Percentiles rank a stretch among this genome's conserved stretches.
These are phyloP conservation scores for Ciconia boyciana DNA, from an alignment of 2,113 vertebrate species.

Conservation along the genomic window DNA sequence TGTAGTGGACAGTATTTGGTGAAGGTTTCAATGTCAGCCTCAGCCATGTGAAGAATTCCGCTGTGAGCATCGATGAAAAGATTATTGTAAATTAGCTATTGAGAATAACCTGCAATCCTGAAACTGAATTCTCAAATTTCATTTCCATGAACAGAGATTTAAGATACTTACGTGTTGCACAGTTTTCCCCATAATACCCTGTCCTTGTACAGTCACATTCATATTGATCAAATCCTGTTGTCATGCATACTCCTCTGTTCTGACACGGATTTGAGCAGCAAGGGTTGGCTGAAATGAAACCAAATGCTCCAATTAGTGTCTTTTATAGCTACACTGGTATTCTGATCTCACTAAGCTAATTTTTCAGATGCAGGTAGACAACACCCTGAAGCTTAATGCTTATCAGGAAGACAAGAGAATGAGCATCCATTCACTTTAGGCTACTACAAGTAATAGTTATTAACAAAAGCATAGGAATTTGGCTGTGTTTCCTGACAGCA, in stretches of 20 bases:
- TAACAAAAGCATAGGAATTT: fast-evolving
- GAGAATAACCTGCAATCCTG: neutral
- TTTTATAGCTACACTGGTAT: fast-evolving
- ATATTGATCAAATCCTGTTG: conserved; percentile 74
- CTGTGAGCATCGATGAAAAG: conserved; percentile 59
- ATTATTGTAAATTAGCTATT: neutral
- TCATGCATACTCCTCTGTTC: conserved; percentile 88
- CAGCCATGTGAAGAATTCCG: conserved; percentile 89
- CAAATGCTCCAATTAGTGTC: neutral
- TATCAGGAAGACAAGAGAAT: neutral
- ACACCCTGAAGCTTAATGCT: fast-evolving
- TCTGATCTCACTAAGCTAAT: no score
- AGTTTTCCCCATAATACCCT: conserved; percentile 89
- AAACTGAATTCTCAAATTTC: fast-evolving
- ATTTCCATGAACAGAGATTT: no score
- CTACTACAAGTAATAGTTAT: no score
- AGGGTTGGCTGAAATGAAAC: conserved; percentile 77
- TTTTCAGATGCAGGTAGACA: fast-evolving
- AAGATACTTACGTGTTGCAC: conserved; percentile 82
- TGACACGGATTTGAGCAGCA: conserved; percentile 94
- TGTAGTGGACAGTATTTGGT: conserved; percentile 89
- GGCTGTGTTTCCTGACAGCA: neutral
- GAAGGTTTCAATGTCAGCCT: conserved; percentile 84
- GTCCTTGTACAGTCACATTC: conserved; percentile 94
- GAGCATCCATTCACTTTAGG: neutral